Conservation (phyloP, 2,888 invertebrate species). For the Noctuana brunneofusca region DNA sequence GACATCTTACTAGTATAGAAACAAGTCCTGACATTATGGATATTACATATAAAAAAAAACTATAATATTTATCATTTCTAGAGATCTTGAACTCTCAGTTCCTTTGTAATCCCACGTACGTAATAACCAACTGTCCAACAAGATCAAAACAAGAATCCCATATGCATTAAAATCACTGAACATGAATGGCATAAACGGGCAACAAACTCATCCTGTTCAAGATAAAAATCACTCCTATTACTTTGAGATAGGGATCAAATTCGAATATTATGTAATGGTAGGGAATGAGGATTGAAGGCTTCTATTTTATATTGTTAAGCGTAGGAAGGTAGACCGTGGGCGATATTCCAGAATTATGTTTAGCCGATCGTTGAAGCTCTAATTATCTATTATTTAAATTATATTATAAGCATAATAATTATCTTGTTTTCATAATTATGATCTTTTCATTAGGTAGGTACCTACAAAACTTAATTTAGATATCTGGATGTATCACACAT, state of each 20-base stretch:
- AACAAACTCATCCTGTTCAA: not conserved
- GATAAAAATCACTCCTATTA: not conserved
- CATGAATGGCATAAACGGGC: conserved; percentile 17
- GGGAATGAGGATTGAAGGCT: conserved; percentile 27
- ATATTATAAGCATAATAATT: no score
- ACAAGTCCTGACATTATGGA: no score
- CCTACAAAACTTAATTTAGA: no score
- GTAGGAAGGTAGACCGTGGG: conserved; percentile 36
- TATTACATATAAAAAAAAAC: no score
- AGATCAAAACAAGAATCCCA: conserved; percentile 21
- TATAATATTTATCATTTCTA: not conserved
- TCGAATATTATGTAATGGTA: conserved; percentile 20
- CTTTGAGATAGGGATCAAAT: conserved; percentile 6
- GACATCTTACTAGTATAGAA: no score
- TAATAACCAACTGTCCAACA: not conserved
- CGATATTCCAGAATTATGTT: no score
- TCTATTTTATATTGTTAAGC: conserved; percentile 29
- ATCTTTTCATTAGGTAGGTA: no score
- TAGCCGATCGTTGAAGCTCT: no score
- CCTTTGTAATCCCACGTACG: conserved; percentile 19
- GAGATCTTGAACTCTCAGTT: conserved; percentile 15
- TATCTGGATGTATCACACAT: no score
- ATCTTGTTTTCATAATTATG: no score
- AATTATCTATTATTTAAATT: no score
- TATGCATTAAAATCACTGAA: conserved; percentile 29